Evolutionary conservation across 2,888 invertebrate species (phyloP), one percentile per base, ranked within the genome.

Genomic region (Andrena chrysosceles): DNA sequence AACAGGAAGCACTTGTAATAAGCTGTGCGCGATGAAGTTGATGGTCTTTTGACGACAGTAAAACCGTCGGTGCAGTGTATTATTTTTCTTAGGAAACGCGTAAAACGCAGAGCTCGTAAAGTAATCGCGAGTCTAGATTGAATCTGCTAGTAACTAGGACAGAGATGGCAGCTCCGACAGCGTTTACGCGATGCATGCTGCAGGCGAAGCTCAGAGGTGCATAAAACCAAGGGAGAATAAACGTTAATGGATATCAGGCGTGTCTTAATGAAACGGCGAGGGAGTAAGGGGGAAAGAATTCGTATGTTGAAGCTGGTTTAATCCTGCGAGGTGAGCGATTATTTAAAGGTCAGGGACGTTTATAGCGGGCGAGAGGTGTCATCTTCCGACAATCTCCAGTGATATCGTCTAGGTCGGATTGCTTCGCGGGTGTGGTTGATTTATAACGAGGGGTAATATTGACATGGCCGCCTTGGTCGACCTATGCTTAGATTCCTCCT

Each of bases 391-490:
- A 33, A 67, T 13, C 52, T 52, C 29, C 2, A 35, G 56, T 33
- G 54, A 35, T 35, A 16, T 56, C 54, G 16, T 35, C 7, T 7
- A 16, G 23, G 54, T 16, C 33, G 35, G 54, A 52, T 66, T 26
- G 76, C 62, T 49, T 29, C 63, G 16, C 16, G 8, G 69, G 64
- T 63, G 31, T 59, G 70, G 62, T 31, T 83, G 83, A 83, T 83
- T 83, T 83, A 81, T 77, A 83, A 72, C 77, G 8, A 2, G 20
- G 68, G 69, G 35, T 70, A 70, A 83, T 77, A 73, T 77, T 73
- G 83, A 73, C 83, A 82, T 59, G 72, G 63, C 56, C 33, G 62
- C 54, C 33, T 35, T 76, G 68, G 81, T 81, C 81, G 77, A 81
- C 29, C 72, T 64, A 23, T 56, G 77, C 77, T 83, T 77, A 66